A percentile compares a stretch with the other conserved stretches of the same genome.
phyloP scores from a whole-genome alignment of 2,888 invertebrate species.

The Abscondita cerata region DNA sequence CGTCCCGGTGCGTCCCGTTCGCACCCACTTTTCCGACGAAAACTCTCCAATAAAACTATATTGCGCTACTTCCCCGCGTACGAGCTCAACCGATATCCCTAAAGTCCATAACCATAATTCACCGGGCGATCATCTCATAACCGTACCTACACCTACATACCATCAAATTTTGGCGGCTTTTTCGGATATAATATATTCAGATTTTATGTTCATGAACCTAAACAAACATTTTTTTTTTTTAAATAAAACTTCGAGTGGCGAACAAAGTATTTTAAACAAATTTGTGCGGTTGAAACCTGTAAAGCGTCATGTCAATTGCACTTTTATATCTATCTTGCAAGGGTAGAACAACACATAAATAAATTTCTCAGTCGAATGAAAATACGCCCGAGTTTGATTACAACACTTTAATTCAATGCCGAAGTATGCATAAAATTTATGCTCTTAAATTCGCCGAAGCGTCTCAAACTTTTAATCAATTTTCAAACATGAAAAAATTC shows the following conservation, averaged over 20 bases:
- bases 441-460: slow-evolving; percentile 58
- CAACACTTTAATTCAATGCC: slow-evolving; percentile 60
- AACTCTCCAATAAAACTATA: slow-evolving; percentile 42
- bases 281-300: slow-evolving; percentile 48
- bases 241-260: background rate
- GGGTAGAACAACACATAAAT: slow-evolving; percentile 55
- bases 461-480: slow-evolving; percentile 60
- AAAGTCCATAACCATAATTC: slow-evolving; percentile 54
- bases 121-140: slow-evolving; percentile 47
- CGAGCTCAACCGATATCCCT: slow-evolving; percentile 40
- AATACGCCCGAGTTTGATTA: slow-evolving; percentile 52
- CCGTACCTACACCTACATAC: slow-evolving; percentile 48
- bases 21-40: slow-evolving; percentile 40
- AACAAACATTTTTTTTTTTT: slow-evolving; percentile 8
- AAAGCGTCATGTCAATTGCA: slow-evolving; percentile 58
- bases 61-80: slow-evolving; percentile 34
- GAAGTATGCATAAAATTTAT: slow-evolving; percentile 61
- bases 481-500: slow-evolving; percentile 59
- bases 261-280: slow-evolving; percentile 15
- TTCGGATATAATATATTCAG: slow-evolving; percentile 25
- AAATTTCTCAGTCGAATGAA: slow-evolving; percentile 50
- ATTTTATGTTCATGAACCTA: slow-evolving; percentile 22
- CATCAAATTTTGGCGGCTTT: slow-evolving; percentile 49
- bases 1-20: slow-evolving; percentile 40
- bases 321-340: slow-evolving; percentile 54